Percentiles rank a stretch among this genome's conserved stretches.
Conservation (phyloP, 2,888 invertebrate species). For the Drosophila mulleri region DNA sequence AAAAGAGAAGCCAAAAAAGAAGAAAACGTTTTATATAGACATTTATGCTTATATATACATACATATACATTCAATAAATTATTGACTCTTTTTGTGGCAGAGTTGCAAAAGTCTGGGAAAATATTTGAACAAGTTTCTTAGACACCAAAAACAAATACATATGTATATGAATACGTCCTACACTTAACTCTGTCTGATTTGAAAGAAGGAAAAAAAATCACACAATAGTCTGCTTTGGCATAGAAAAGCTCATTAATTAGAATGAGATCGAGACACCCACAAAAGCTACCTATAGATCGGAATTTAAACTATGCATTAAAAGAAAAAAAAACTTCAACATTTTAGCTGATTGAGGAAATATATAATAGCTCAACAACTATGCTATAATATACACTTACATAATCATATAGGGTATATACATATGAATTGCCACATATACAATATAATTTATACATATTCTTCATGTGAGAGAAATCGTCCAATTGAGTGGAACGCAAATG, state of each 20-base stretch:
- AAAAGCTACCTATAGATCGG: neutral
- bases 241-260: neutral
- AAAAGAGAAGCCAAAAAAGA: slow-evolving; percentile 9
- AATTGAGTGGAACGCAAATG: slow-evolving; percentile 50
- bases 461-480: slow-evolving; percentile 56
- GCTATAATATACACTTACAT: neutral
- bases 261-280: neutral
- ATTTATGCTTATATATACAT: neutral
- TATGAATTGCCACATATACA: neutral
- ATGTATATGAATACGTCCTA: too few species aligned
- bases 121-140: slow-evolving; percentile 19
- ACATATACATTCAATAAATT: slow-evolving; percentile 23
- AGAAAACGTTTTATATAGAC: slow-evolving; percentile 8
- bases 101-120: slow-evolving; percentile 34
- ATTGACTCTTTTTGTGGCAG: slow-evolving; percentile 14
- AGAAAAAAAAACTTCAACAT: neutral
- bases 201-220: neutral
- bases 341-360: neutral
- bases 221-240: neutral
- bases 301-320: neutral
- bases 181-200: neutral
- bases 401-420: neutral
- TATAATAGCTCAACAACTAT: neutral
- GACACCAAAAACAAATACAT: neutral
- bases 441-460: neutral